Conservation (phyloP, 2,113 vertebrate genomes). For the Bubo blakistoni region DNA sequence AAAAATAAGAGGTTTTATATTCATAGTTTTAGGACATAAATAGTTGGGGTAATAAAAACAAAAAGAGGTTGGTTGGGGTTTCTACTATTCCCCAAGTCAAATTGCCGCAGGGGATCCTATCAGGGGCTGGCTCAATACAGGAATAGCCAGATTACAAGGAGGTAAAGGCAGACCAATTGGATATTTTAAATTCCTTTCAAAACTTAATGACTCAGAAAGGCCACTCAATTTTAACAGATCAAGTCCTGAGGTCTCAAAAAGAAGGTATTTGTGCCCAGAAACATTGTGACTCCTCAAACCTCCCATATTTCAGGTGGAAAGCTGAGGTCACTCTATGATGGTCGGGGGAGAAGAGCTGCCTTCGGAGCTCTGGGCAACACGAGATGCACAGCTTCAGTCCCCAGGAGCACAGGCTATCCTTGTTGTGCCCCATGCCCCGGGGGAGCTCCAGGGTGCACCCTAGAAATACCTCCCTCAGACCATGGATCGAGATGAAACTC, state of each 20-base stretch:
- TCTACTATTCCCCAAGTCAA: not conserved
- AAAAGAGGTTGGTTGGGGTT: not conserved
- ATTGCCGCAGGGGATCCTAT: fast-evolving
- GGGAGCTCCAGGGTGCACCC: not conserved
- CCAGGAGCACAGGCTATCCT: too few species aligned
- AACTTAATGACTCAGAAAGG: not conserved
- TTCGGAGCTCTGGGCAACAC: not conserved
- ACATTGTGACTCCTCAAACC: not conserved
- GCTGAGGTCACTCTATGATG: not conserved
- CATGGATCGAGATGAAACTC: not conserved
- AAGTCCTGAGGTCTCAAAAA: not conserved
- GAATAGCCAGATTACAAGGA: not conserved
- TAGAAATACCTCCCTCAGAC: fast-evolving
- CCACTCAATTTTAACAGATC: not conserved
- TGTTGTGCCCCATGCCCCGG: not conserved
- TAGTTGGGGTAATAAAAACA: not conserved
- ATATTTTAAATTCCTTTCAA: not conserved
- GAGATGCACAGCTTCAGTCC: too few species aligned
- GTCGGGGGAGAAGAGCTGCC: not conserved
- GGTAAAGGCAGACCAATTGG: not conserved
- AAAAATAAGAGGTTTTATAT: not conserved
- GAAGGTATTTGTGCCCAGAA: not conserved
- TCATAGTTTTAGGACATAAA: not conserved
- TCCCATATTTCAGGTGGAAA: not conserved
- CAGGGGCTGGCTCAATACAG: not conserved